A percentile compares a stretch with the other conserved stretches of the same genome.
phyloP scores from a whole-genome alignment of 1,140 invertebrate species.

The Papilio xuthus region DNA sequence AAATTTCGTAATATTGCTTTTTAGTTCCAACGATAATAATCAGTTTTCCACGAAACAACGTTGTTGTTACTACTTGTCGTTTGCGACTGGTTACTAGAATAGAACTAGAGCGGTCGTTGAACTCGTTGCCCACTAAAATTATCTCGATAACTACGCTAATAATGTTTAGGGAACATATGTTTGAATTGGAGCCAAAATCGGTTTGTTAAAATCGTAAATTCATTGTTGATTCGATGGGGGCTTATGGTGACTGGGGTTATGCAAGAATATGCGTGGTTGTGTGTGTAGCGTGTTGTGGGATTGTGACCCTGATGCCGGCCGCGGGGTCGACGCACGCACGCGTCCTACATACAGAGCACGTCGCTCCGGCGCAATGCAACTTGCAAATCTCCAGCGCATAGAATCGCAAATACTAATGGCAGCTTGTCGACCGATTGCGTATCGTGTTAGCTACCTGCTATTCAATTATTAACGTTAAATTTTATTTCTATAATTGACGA shows the following conservation, averaged over 20 bases:
- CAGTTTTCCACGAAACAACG: conserved; percentile 60
- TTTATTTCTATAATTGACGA: neutral
- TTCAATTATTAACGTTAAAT: conserved; percentile 38
- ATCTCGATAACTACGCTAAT: conserved; percentile 67
- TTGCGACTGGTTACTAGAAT: conserved; percentile 64
- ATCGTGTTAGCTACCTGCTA: conserved; percentile 41
- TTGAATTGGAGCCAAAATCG: conserved; percentile 56
- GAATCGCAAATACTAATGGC: conserved; percentile 59
- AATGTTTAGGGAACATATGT: conserved; percentile 63
- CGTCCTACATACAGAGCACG: conserved; percentile 73
- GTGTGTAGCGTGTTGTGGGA: conserved; percentile 41
- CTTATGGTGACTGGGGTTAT: conserved; percentile 55
- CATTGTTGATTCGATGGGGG: conserved; percentile 25
- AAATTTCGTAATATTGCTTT: conserved; percentile 40
- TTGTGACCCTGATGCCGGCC: conserved; percentile 77
- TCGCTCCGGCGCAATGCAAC: conserved; percentile 51
- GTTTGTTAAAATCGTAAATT: conserved; percentile 43
- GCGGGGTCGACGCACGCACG: conserved; percentile 71
- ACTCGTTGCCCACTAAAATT: conserved; percentile 63
- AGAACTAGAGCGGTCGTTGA: conserved; percentile 76
- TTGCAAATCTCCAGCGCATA: conserved; percentile 75
- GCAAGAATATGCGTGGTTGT: conserved; percentile 53
- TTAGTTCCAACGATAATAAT: conserved; percentile 52
- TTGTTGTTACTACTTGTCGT: conserved; percentile 60
- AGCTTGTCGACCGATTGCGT: conserved; percentile 55